These are phyloP conservation scores for Cantharis lateralis DNA, from an alignment of 2,888 invertebrate species.

Conservation along the genomic window DNA sequence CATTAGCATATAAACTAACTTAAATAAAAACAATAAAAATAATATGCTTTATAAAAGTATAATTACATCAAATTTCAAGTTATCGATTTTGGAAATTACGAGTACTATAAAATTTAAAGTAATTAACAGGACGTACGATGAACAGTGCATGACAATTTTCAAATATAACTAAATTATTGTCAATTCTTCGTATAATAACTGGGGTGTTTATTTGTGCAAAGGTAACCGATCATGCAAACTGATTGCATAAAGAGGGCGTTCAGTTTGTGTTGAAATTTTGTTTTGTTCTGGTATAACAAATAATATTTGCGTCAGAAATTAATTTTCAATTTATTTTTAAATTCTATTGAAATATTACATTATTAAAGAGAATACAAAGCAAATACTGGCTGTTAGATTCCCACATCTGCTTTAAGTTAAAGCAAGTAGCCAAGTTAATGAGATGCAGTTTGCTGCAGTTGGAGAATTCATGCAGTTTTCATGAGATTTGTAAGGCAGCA, in stretches of 20 bases:
- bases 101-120: not conserved
- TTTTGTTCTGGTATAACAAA: slow-evolving; percentile 4
- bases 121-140: not conserved
- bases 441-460: too few relatives aligned
- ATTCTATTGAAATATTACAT: not conserved
- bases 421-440: not conserved
- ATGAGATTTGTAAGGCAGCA: too few relatives aligned
- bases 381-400: too few relatives aligned
- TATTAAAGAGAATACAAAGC: not conserved
- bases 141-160: slow-evolving; percentile 6
- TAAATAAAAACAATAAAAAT: not conserved
- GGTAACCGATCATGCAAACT: slow-evolving; percentile 9
- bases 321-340: not conserved
- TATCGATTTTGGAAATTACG: not conserved
- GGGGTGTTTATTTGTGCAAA: slow-evolving; percentile 5
- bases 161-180: slow-evolving; percentile 11
- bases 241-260: slow-evolving; percentile 1
- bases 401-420: not conserved
- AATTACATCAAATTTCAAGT: not conserved
- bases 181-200: slow-evolving; percentile 4
- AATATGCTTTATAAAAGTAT: not conserved
- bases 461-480: too few relatives aligned
- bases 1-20: not conserved
- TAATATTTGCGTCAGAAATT: not conserved
- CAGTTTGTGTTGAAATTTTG: slow-evolving; percentile 8